A percentile compares a stretch with the other conserved stretches of the same genome.
phyloP scores from a whole-genome alignment of 2,797 vertebrate genomes.

The Euthynnus affinis region DNA sequence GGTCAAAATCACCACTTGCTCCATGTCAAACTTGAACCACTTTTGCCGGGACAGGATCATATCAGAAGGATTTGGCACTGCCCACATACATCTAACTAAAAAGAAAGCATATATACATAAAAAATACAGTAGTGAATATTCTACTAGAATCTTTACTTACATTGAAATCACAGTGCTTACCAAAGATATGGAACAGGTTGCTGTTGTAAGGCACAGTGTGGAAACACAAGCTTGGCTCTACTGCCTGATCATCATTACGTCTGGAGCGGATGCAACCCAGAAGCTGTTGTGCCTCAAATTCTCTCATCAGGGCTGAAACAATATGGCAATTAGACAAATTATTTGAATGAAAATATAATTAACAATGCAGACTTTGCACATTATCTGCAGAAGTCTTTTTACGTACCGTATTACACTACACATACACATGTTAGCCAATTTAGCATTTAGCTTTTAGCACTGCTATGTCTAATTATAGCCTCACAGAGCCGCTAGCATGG shows the following conservation, averaged over 20 bases:
- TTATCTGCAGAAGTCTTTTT: not conserved
- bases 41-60: slow-evolving; percentile 68
- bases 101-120: slow-evolving; percentile 12
- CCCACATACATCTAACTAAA: slow-evolving; percentile 80
- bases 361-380: not conserved
- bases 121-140: not conserved
- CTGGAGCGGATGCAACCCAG: slow-evolving; percentile 38
- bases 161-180: slow-evolving; percentile 57
- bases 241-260: slow-evolving; percentile 10
- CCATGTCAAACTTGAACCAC: slow-evolving; percentile 67
- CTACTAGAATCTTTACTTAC: not conserved
- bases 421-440: too few relatives aligned
- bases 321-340: not conserved
- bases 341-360: not conserved
- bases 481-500: too few relatives aligned
- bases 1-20: slow-evolving; percentile 82
- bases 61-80: slow-evolving; percentile 68
- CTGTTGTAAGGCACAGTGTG: slow-evolving; percentile 73
- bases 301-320: slow-evolving; percentile 79
- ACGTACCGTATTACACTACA: too few relatives aligned
- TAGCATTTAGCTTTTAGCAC: too few relatives aligned
- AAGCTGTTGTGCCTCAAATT: slow-evolving; percentile 65
- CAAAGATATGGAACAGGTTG: slow-evolving; percentile 66
- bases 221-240: slow-evolving; percentile 64
- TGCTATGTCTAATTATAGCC: too few relatives aligned